These are phyloP conservation scores for Parapristionchus giblindavisi DNA, from an alignment of 2,888 invertebrate species.

Conservation along the genomic window DNA sequence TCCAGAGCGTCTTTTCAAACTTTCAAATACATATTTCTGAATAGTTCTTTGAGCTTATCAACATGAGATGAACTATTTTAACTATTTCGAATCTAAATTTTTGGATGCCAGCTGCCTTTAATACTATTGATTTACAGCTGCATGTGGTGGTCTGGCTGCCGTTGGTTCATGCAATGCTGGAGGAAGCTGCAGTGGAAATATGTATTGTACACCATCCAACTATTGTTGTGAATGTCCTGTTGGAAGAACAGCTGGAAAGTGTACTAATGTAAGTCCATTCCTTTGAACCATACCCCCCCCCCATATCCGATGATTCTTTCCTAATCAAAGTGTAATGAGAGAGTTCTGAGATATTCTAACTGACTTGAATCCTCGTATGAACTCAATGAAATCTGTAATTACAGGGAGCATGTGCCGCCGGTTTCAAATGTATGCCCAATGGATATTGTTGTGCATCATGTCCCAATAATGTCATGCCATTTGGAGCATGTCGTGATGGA, in stretches of 20 bases:
- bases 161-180: conserved; percentile 53
- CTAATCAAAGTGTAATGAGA: neutral
- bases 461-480: conserved; percentile 59
- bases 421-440: conserved; percentile 59
- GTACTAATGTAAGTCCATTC: conserved; percentile 53
- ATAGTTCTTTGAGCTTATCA: too few species aligned
- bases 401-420: conserved; percentile 58
- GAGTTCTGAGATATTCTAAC: neutral
- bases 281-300: neutral
- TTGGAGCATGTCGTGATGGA: conserved; percentile 58
- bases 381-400: conserved; percentile 1
- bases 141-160: conserved; percentile 64
- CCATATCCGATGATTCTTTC: neutral
- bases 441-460: conserved; percentile 66
- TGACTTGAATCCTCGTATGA: neutral
- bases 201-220: conserved; percentile 60
- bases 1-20: too few species aligned
- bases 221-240: conserved; percentile 67
- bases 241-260: conserved; percentile 61
- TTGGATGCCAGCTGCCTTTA: neutral
- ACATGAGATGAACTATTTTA: too few species aligned
- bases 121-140: conserved; percentile 49
- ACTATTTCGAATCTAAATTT: too few species aligned
- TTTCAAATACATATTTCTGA: too few species aligned
- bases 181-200: conserved; percentile 49